Conservation (phyloP, 92 coral and sea anemone species). For the Umimayanthus kanabou region DNA sequence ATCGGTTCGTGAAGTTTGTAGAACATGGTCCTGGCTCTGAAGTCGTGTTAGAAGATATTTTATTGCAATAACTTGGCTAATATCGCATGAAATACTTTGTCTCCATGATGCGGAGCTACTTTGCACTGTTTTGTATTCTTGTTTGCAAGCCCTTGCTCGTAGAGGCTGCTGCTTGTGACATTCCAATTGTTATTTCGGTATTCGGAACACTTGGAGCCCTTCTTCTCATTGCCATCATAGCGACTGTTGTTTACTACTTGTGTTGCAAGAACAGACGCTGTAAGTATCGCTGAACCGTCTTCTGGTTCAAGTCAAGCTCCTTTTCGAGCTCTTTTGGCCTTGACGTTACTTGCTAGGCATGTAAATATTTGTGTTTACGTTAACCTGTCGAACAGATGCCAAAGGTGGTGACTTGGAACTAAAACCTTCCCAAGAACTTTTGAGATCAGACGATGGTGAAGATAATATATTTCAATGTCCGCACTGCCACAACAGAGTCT, state of each 20-base stretch:
- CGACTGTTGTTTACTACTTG: conserved; percentile 58
- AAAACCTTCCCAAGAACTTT: conserved; percentile 8
- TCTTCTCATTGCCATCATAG: conserved; percentile 49
- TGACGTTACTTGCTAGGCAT: neutral
- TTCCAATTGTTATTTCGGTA: conserved; percentile 69
- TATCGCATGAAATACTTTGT: neutral
- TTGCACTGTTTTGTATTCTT: neutral
- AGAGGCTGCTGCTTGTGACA: conserved; percentile 49
- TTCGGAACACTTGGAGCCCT: conserved; percentile 70
- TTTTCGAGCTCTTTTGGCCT: neutral
- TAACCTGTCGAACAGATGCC: conserved; percentile 32
- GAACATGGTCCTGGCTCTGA: neutral
- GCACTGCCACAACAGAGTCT: conserved; percentile 57
- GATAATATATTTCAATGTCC: conserved; percentile 64
- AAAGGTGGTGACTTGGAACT: conserved; percentile 47
- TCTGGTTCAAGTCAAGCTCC: neutral
- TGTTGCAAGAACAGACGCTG: conserved; percentile 52
- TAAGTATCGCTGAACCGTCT: conserved; percentile 4
- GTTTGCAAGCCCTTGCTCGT: neutral
- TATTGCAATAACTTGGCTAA: neutral
- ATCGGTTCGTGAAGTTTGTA: neutral
- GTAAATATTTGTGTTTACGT: conserved; percentile 18
- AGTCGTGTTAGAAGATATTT: neutral
- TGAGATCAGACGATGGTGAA: conserved; percentile 43
- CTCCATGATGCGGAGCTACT: neutral